phyloP scores from a whole-genome alignment of 2,113 vertebrate genomes.

The Aphyosemion australe region DNA sequence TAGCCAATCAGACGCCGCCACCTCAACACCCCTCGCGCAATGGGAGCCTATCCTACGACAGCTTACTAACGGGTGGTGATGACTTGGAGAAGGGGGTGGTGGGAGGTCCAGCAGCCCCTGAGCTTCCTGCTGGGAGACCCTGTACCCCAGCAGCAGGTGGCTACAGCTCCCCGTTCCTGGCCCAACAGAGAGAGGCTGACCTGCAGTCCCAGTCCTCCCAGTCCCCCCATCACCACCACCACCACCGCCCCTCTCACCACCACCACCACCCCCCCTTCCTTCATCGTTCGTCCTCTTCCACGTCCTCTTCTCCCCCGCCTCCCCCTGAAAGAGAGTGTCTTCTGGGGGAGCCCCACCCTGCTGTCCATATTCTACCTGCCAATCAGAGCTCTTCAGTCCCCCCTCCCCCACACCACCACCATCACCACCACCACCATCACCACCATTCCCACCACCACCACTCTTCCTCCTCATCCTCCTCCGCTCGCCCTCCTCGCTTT shows the following conservation, averaged over 20 bases:
- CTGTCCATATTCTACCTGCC: background rate
- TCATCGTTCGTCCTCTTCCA: constrained; percentile 76
- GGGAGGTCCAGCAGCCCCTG: constrained; percentile 67
- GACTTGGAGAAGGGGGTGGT: constrained; percentile 82
- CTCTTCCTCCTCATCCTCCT: constrained; percentile 29
- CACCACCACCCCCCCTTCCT: constrained; percentile 64
- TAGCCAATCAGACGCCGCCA: constrained; percentile 90
- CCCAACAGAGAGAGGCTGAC: constrained; percentile 86
- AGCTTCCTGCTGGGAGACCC: constrained; percentile 58
- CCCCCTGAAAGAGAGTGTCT: constrained; percentile 70
- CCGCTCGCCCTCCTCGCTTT: constrained; percentile 61
- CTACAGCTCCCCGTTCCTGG: constrained; percentile 89
- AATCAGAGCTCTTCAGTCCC: constrained; percentile 37
- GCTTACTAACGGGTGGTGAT: constrained; percentile 86
- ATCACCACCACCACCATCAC: constrained; percentile 77
- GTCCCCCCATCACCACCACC: constrained; percentile 64
- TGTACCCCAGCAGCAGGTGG: constrained; percentile 78
- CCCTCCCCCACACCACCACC: constrained; percentile 69
- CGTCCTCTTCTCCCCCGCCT: constrained; percentile 69
- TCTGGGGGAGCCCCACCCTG: constrained; percentile 54
- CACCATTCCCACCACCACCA: constrained; percentile 46
- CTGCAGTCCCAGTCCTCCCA: constrained; percentile 74
- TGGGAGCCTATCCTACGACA: constrained; percentile 92
- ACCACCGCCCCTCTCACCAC: constrained; percentile 64
- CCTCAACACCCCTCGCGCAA: constrained; percentile 77